phyloP scores from a whole-genome alignment of 2,113 vertebrate species.

The Nipponia nippon region DNA sequence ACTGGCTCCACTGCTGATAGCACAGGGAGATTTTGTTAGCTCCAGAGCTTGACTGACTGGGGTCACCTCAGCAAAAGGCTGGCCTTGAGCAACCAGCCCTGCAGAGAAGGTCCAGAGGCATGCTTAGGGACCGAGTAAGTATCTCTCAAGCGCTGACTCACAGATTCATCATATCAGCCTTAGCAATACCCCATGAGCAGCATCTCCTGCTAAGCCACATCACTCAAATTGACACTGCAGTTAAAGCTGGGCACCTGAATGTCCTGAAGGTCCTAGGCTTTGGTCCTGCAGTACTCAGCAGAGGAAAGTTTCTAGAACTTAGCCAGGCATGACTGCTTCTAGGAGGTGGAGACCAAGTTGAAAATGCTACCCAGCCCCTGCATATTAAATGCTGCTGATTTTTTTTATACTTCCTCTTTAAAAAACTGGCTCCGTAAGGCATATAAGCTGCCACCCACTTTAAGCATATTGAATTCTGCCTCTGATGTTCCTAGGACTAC shows the following conservation, averaged over 20 bases:
- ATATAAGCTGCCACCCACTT: constrained; percentile 9
- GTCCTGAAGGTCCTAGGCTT: neutral
- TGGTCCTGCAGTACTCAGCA: neutral
- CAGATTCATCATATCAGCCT: neutral
- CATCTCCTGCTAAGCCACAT: neutral
- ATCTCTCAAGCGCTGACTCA: neutral
- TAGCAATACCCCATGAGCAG: neutral
- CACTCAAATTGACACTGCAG: neutral
- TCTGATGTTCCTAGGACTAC: neutral
- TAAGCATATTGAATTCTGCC: neutral
- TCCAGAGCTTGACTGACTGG: neutral
- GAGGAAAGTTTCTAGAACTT: neutral
- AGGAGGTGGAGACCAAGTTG: neutral
- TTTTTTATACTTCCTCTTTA: neutral
- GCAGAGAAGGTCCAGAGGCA: neutral
- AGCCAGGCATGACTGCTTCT: neutral
- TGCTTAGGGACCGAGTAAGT: neutral
- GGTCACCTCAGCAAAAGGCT: neutral
- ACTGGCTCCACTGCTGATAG: neutral
- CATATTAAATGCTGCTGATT: neutral
- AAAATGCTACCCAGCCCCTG: neutral
- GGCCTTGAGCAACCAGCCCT: neutral
- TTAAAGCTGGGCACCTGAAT: neutral
- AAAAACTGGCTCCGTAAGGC: neutral
- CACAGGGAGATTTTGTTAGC: neutral